Conservation (phyloP, 2,888 invertebrate genomes). For the Drosophila pseudotakahashii region DNA sequence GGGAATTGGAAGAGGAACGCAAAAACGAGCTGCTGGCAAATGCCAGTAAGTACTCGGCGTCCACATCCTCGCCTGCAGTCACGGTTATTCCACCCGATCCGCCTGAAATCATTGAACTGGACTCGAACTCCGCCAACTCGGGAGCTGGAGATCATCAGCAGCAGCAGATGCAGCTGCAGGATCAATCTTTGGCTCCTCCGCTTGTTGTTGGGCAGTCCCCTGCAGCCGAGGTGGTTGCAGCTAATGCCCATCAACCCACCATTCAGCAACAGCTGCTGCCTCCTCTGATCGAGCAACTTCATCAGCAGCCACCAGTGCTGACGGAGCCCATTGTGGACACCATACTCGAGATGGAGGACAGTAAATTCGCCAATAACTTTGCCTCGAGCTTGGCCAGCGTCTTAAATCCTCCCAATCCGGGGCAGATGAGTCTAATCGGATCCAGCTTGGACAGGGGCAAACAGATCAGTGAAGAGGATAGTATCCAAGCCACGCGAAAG, state of each 20-base stretch:
- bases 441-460: conserved; percentile 39
- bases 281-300: conserved; percentile 10
- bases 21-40: conserved; percentile 77
- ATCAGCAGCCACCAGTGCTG: conserved; percentile 15
- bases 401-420: conserved; percentile 74
- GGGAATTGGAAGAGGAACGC: conserved; percentile 79
- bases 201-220: conserved; percentile 35
- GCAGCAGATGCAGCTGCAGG: conserved; percentile 24
- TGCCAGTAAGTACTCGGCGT: conserved; percentile 76
- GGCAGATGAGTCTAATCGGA: conserved; percentile 54
- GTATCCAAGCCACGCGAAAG: conserved; percentile 92
- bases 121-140: conserved; percentile 81
- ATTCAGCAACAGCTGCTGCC: conserved; percentile 26
- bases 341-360: conserved; percentile 80
- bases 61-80: conserved; percentile 80
- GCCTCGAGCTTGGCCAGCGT: conserved; percentile 60
- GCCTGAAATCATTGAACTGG: conserved; percentile 82
- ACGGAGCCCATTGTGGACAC: conserved; percentile 79
- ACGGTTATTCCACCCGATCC: conserved; percentile 78
- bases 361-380: conserved; percentile 70
- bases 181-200: conserved; percentile 16
- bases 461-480: conserved; percentile 86
- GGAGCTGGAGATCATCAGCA: conserved; percentile 48
- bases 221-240: conserved; percentile 2
- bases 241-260: neutral